Evolutionary conservation across 2,888 invertebrate genomes (phyloP), one percentile per base, ranked within the genome.

Genomic region (Troglohyphantes excavatus): DNA sequence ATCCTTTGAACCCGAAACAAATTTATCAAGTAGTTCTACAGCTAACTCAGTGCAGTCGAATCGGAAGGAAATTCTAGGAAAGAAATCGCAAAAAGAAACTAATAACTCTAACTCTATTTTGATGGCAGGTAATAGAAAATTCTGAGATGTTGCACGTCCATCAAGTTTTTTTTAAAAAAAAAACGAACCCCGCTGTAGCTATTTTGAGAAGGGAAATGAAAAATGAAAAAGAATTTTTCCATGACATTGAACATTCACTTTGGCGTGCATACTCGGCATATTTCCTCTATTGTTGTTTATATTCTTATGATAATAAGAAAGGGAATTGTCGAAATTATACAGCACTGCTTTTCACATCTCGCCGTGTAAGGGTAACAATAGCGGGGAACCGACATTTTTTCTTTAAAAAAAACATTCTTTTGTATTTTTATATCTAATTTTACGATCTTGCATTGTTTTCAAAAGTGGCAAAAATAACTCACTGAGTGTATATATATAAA

Each of bases 281-380:
- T 26, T 46, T 43, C 6, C 5, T 7, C 72, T 72, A 33, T 72
- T 72, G 70, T 70, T 13, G 21, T 13, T 43, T 13, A 33, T 23
- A 46, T 46, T 21, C 43, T 17, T 46, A 43, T 72, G 5, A 17
- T 72, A 46, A 46, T 23, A 70, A 72, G 72, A 72, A 43, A 43
- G 5, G 29, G 23, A 26, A 43, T 72, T 23, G n/a, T 17, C 3
- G 43, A 17, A 72, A 46, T 6, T 72, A 13, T 21, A 46, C 46
- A 5, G n/a, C 19, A 2, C 33, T 68, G 29, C 1, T 33, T 68
- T 68, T 19, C 26, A 33, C 19, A 68, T 68, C 19, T 27, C 17
- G 21, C 19, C n/a, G 1, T 9, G 26, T 67, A 27, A 39, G n/a
- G 53, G 5, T 53, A 53, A 53, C 53, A 53, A 53, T 53, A 53